These are phyloP conservation scores for Oreonectes daqikongensis DNA, from an alignment of 2,797 vertebrate species.

Conservation along the genomic window DNA sequence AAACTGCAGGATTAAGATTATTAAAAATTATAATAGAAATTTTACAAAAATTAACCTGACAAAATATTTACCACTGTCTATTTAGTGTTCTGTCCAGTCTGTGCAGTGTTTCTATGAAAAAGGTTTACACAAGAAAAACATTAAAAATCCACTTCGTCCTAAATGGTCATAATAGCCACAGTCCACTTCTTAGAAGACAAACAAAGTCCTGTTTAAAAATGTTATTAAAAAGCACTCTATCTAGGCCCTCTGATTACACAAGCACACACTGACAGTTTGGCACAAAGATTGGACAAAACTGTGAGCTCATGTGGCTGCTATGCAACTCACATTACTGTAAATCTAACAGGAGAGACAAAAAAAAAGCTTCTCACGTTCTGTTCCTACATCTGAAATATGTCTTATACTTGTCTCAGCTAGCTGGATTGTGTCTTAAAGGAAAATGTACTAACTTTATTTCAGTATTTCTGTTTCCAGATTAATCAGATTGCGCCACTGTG, in stretches of 20 bases:
- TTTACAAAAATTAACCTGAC: background rate
- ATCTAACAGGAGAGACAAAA: slow-evolving; percentile 14
- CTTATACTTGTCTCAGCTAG: too few species aligned
- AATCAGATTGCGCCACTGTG: too few species aligned
- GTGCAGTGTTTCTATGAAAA: background rate
- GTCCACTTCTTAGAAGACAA: slow-evolving; percentile 28
- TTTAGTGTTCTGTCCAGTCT: too few species aligned
- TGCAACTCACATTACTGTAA: slow-evolving; percentile 42
- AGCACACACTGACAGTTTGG: slow-evolving; percentile 38
- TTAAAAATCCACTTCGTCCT: background rate
- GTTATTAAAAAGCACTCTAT: slow-evolving; percentile 73
- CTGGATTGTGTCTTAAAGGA: too few species aligned
- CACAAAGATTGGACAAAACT: slow-evolving; percentile 22
- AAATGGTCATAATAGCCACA: background rate
- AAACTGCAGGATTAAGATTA: too few species aligned
- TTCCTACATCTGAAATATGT: slow-evolving; percentile 36
- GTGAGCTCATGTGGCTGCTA: slow-evolving; percentile 40
- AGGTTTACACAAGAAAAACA: background rate
- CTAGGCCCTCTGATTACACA: slow-evolving; percentile 72
- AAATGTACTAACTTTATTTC: too few species aligned
- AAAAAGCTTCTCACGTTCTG: background rate
- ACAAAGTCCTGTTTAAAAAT: slow-evolving; percentile 66
- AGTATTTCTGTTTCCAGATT: too few species aligned
- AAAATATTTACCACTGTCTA: background rate
- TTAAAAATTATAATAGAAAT: too few species aligned